Evolutionary conservation across 2,888 invertebrate genomes (phyloP), one percentile per base, ranked within the genome.

Genomic region (Sarcophaga carnaria): DNA sequence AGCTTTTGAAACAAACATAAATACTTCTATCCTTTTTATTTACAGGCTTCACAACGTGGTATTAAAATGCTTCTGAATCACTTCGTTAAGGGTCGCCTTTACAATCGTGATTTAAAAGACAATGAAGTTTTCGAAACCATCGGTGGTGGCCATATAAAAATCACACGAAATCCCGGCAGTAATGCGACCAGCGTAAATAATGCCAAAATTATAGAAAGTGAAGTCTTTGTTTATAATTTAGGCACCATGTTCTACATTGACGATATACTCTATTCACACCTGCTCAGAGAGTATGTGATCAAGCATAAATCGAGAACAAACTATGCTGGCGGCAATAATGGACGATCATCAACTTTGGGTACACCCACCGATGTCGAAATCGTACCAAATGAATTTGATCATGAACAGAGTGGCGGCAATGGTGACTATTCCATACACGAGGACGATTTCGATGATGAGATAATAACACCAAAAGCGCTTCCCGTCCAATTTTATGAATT

Each of bases 211-310:
- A 94, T 95, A 25, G 95, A 95, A 91, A 94, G 94, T 89, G 95
- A 95, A 92, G 94, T 95, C 27, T 95, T 95, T 90, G 95, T 95
- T 62, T 95, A 95, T 91, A 95, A 95, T 91, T 91, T 95, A 89
- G 95, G 95, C 69, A 95, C 95, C 83, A 95, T 95, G 95, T 95
- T 95, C 91, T 95, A 95, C 90, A 94, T 95, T 83, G 95, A 95
- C 90, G 94, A 94, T 89, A 94, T 95, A 81, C 92, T 95, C 10
- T 95, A 95, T 90, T 93, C 94, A 22, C 93, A 93, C 77, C 90
- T 93, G 80, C 89, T 93, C 47, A 91, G 91, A 62, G 93, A 93
- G 80, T 92, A 91, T 74, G 90, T 92, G 17, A 90, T 90, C 81
- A 91, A 90, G 45, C 89, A 91, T 11, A 91, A 90, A 85, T 91